Evolutionary conservation across 2,888 invertebrate species (phyloP), one percentile per base, ranked within the genome.

Genomic region (Sisyra nigra): DNA sequence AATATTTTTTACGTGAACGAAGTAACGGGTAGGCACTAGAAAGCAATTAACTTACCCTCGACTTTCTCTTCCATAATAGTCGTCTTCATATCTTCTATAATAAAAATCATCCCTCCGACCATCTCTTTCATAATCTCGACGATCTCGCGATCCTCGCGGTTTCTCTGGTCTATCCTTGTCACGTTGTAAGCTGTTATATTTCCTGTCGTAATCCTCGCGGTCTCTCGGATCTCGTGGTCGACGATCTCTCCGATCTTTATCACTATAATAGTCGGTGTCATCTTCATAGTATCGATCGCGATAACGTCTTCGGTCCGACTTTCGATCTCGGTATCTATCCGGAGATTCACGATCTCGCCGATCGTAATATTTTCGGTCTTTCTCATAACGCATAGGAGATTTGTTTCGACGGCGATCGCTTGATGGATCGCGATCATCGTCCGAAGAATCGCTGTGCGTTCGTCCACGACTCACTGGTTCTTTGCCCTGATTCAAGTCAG

Each of bases 231-330:
- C 59, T 30, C 58, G 55, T 29, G 57, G 55, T 30, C 55, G 51
- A 40, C 69, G 64, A 49, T 67, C 65, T 33, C 69, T 69, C 46
- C 68, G 64, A 48, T 76, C 76, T 46, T 71, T 67, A 57, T 80
- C 79, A 52, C 78, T 79, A 56, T 73, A 76, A 58, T 74, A 76
- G 57, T 77, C 75, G 3, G 74, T 73, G 52, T 77, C 78, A 45
- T 80, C 78, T 48, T 80, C 78, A 56, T 76, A 76, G 42, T 69
- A 60, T 43, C 63, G 66, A 47, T 64, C 61, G 44, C 66, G 60
- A 29, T 57, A 55, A 51, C 61, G 57, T 29, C 67, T 46, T 41
- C 52, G 49, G 11, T 59, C 57, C 44, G 53, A 51, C 45, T 53
- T 54, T 42, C 56, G 55, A 35, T 58, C 56, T n/a, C 56, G 51